phyloP scores from a whole-genome alignment of 1,140 invertebrate species.

The Cephus cinctus region DNA sequence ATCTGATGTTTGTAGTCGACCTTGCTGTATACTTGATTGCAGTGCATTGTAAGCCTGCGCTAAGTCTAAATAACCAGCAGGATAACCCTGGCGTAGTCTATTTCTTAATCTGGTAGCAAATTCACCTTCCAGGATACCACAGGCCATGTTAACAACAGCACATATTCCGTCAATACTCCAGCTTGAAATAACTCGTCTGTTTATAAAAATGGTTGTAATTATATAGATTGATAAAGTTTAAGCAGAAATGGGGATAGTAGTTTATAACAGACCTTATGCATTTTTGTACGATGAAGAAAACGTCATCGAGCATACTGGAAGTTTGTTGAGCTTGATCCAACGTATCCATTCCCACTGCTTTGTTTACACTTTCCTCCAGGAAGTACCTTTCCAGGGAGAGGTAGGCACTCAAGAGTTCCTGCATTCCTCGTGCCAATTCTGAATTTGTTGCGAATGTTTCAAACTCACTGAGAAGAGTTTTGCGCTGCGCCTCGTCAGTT shows the following conservation, averaged over 20 bases:
- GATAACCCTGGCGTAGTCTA: constrained; percentile 80
- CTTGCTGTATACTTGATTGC: constrained; percentile 79
- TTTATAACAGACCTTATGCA: constrained; percentile 74
- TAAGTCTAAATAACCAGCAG: constrained; percentile 80
- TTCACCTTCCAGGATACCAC: constrained; percentile 83
- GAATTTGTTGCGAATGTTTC: constrained; percentile 74
- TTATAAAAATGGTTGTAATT: constrained; percentile 22
- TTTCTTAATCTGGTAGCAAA: constrained; percentile 76
- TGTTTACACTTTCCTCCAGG: constrained; percentile 92
- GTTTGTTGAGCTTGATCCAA: constrained; percentile 71
- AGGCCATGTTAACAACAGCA: constrained; percentile 94
- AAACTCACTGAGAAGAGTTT: constrained; percentile 60
- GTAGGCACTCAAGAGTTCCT: constrained; percentile 89
- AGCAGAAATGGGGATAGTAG: not conserved
- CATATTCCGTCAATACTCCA: constrained; percentile 94
- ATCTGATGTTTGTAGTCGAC: constrained; percentile 77
- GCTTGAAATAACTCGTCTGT: constrained; percentile 80
- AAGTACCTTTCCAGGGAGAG: constrained; percentile 94
- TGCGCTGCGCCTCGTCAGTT: constrained; percentile 57
- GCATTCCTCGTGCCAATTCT: constrained; percentile 79
- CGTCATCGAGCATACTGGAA: constrained; percentile 95
- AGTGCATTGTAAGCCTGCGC: constrained; percentile 79
- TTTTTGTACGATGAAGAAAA: constrained; percentile 97
- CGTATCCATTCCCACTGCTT: constrained; percentile 87
- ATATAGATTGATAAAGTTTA: constrained; percentile 11